phyloP scores from a whole-genome alignment of 1,140 invertebrate species.

The Gryon sp. region DNA sequence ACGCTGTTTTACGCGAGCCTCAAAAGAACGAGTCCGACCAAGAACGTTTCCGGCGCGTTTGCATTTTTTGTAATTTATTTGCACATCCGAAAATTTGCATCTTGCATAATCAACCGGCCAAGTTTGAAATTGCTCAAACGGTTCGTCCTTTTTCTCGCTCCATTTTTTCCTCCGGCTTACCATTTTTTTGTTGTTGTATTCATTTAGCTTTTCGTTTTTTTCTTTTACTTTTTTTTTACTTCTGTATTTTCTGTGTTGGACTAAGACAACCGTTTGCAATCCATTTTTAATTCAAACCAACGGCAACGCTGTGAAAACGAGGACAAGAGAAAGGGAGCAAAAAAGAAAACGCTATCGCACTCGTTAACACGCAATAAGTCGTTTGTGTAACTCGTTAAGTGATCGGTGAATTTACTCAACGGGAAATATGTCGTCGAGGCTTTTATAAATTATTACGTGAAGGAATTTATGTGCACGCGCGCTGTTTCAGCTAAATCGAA shows the following conservation, averaged over 20 bases:
- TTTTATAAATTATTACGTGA: conserved; percentile 14
- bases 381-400: conserved; percentile 9
- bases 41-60: conserved; percentile 19
- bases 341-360: conserved; percentile 1
- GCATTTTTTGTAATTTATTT: conserved; percentile 38
- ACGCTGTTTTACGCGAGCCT: conserved; percentile 26
- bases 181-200: too few species aligned
- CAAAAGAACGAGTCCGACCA: conserved; percentile 13
- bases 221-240: too few species aligned
- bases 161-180: too few species aligned
- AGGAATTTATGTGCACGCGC: conserved; percentile 2
- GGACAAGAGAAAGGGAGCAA: too few species aligned
- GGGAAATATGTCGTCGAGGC: conserved; percentile 13
- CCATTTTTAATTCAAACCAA: conserved; percentile 21
- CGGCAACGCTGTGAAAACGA: not conserved
- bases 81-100: conserved; percentile 31
- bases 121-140: conserved; percentile 31
- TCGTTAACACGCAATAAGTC: conserved; percentile 17
- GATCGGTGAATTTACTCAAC: conserved; percentile 10
- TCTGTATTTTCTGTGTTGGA: not conserved
- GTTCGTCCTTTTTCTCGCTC: not conserved
- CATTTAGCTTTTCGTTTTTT: not conserved
- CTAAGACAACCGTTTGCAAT: conserved; percentile 21
- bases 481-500: not conserved
- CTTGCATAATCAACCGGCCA: conserved; percentile 27